phyloP scores from a whole-genome alignment of 2,888 invertebrate genomes.

The Buathra laborator region DNA sequence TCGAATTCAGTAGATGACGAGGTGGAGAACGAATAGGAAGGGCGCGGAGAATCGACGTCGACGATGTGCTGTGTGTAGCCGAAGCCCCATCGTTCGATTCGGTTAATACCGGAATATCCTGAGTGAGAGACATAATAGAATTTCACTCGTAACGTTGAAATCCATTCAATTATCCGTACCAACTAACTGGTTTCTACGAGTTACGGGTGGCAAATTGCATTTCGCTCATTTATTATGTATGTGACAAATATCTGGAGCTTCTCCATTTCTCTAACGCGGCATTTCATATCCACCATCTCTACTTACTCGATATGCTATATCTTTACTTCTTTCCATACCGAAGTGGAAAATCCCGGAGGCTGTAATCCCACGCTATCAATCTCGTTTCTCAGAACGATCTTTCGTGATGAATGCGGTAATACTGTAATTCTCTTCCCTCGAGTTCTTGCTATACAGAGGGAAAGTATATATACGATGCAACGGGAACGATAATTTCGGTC shows the following conservation, averaged over 20 bases:
- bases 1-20: constrained; percentile 17
- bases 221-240: constrained; percentile 48
- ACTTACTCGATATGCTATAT: neutral
- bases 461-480: neutral
- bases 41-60: neutral
- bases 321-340: constrained; percentile 1
- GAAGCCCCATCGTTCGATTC: constrained; percentile 24
- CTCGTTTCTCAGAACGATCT: constrained; percentile 22
- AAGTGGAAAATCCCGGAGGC: neutral
- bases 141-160: constrained; percentile 57
- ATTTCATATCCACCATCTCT: constrained; percentile 7
- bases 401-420: constrained; percentile 22
- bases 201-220: constrained; percentile 47
- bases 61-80: neutral
- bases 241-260: constrained; percentile 43
- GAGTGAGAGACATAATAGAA: constrained; percentile 60
- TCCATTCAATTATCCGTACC: constrained; percentile 47
- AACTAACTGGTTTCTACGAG: constrained; percentile 51
- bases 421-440: constrained; percentile 12
- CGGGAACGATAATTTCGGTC: constrained; percentile 8
- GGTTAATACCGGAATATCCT: constrained; percentile 58
- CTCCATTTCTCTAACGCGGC: constrained; percentile 22
- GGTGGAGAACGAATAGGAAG: neutral
- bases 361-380: constrained; percentile 13
- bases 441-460: neutral